These are phyloP conservation scores for Cephus rjabovi DNA, from an alignment of 2,888 invertebrate species.

Conservation along the genomic window DNA sequence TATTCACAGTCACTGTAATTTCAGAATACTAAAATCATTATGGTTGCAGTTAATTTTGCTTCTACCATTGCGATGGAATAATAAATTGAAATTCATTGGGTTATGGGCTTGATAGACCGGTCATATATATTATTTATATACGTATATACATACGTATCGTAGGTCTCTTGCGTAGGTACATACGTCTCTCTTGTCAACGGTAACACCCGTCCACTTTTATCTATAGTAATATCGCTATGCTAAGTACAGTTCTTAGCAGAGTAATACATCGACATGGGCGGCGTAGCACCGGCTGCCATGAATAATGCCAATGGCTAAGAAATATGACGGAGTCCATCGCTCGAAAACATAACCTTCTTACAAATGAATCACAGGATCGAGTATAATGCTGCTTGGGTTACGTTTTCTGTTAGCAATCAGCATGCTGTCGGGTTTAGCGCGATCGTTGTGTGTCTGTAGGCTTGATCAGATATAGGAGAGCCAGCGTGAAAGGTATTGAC, in stretches of 20 bases:
- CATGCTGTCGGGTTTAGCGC: conserved; percentile 14
- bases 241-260: not conserved
- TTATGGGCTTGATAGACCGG: not conserved
- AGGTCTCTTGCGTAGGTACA: not conserved
- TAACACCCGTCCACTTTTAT: not conserved
- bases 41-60: not conserved
- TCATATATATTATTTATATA: not conserved
- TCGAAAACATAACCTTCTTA: not conserved
- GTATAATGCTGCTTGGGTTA: conserved; percentile 5
- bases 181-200: not conserved
- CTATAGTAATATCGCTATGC: not conserved
- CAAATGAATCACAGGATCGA: not conserved
- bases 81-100: not conserved
- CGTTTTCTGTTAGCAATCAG: conserved; percentile 23
- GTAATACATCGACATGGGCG: not conserved
- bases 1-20: not conserved
- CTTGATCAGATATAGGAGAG: not conserved
- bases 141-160: not conserved
- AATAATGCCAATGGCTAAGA: not conserved
- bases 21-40: not conserved
- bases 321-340: not conserved
- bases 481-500: conserved; percentile 11
- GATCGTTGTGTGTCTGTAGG: not conserved
- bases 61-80: not conserved
- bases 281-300: not conserved